These are phyloP conservation scores for Xestia ashworthii DNA, from an alignment of 2,888 invertebrate species.

Conservation along the genomic window DNA sequence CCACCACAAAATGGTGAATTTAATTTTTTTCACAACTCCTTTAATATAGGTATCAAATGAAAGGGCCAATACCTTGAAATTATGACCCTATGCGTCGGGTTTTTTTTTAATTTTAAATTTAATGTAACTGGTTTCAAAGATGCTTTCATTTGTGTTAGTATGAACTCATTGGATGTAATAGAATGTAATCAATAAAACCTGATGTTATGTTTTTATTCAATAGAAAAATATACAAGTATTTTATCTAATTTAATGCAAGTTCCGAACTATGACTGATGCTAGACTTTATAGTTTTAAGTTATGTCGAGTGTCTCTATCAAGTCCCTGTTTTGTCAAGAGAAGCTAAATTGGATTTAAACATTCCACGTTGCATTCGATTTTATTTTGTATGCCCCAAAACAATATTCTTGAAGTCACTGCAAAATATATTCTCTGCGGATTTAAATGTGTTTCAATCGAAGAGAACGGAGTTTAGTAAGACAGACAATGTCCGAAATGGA, in stretches of 20 bases:
- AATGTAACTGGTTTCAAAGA: no score
- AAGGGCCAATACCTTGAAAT: no score
- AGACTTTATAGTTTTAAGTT: background rate
- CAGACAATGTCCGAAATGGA: background rate
- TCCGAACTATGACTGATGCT: no score
- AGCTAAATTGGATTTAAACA: constrained; percentile 17
- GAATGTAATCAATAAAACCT: background rate
- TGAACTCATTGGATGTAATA: background rate
- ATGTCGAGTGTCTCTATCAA: background rate
- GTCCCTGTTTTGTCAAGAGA: background rate
- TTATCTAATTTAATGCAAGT: no score
- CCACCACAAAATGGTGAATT: no score
- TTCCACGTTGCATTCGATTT: constrained; percentile 29
- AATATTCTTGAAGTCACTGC: constrained; percentile 14
- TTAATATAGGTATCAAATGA: no score
- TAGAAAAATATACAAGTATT: background rate
- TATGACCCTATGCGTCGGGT: no score
- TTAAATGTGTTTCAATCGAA: constrained; percentile 6
- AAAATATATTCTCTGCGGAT: constrained; percentile 12
- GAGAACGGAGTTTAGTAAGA: background rate
- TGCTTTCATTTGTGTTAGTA: no score
- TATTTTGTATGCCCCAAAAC: constrained; percentile 37
- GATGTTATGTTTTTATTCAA: background rate
- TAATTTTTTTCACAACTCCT: background rate
- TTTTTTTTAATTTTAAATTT: no score